Evolutionary conservation across 2,797 vertebrate species (phyloP).

Genomic region (Lacerta viridis): DNA sequence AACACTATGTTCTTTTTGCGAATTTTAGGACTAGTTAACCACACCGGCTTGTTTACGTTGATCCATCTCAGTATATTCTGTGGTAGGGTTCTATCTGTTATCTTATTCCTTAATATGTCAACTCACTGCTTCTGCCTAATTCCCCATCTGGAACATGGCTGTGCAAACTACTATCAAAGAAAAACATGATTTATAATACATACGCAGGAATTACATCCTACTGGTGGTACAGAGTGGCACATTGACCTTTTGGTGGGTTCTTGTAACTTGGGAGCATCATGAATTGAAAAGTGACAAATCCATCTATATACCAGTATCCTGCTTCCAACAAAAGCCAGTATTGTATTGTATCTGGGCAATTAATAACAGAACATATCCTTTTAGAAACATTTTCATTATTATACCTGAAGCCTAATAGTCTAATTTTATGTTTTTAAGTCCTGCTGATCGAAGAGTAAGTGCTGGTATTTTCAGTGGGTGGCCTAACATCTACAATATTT

Average conservation of each 20-base stretch:
- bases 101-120: not conserved
- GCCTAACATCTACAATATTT: not conserved
- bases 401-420: not conserved
- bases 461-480: not conserved
- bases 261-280: slow-evolving; percentile 39
- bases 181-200: not conserved
- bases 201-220: not conserved
- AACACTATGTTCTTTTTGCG: slow-evolving; percentile 31
- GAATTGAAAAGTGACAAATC: slow-evolving; percentile 33
- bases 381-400: slow-evolving; percentile 25
- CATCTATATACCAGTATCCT: slow-evolving; percentile 42
- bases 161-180: not conserved
- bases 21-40: slow-evolving; percentile 59
- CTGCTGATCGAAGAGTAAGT: not conserved
- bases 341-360: slow-evolving; percentile 23
- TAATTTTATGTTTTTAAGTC: slow-evolving; percentile 13
- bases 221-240: not conserved
- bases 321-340: slow-evolving; percentile 44
- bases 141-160: not conserved
- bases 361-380: slow-evolving; percentile 9
- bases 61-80: not conserved
- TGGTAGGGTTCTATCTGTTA: not conserved
- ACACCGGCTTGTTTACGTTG: slow-evolving; percentile 50
- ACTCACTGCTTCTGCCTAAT: slow-evolving; percentile 3
- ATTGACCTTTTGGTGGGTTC: slow-evolving; percentile 35